Conservation (phyloP, 2,888 invertebrate genomes). For the Ormyrus pomaceus region DNA sequence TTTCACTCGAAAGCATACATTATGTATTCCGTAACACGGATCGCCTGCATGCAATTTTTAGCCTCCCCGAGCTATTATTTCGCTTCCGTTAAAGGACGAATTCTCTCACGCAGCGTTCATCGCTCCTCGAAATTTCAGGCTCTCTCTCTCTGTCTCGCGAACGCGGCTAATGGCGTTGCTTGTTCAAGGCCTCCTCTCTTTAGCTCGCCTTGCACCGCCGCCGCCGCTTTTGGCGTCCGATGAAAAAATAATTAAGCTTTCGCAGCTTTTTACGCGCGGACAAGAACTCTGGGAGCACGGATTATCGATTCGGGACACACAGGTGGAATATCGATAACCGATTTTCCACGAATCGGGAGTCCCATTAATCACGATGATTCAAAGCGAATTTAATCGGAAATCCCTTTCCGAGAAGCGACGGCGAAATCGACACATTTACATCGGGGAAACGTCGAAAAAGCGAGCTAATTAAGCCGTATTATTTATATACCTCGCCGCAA, state of each 20-base stretch:
- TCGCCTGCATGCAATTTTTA: slow-evolving; percentile 18
- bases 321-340: slow-evolving; percentile 12
- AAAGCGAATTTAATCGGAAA: slow-evolving; percentile 54
- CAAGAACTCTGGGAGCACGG: too few species aligned
- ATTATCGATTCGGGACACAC: not conserved
- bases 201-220: too few species aligned
- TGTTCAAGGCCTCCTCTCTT: too few species aligned
- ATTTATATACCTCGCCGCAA: slow-evolving; percentile 54
- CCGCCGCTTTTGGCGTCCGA: too few species aligned
- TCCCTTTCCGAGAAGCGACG: slow-evolving; percentile 44
- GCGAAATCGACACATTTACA: slow-evolving; percentile 35
- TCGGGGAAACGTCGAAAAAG: slow-evolving; percentile 26
- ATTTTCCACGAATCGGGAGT: slow-evolving; percentile 48
- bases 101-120: slow-evolving; percentile 47
- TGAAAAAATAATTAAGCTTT: too few species aligned
- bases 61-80: slow-evolving; percentile 20
- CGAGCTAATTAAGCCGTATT: slow-evolving; percentile 57
- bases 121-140: slow-evolving; percentile 16
- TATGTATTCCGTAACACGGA: slow-evolving; percentile 40
- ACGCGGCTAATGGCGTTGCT: too few species aligned
- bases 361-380: slow-evolving; percentile 54
- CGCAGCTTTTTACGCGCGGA: too few species aligned
- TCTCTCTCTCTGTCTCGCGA: not conserved
- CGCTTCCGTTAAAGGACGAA: slow-evolving; percentile 52
- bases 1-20: not conserved